A percentile compares a stretch with the other conserved stretches of the same genome.
Evolutionary conservation across 2,797 vertebrate species (phyloP).

Genomic region (Myotis vivesi): DNA sequence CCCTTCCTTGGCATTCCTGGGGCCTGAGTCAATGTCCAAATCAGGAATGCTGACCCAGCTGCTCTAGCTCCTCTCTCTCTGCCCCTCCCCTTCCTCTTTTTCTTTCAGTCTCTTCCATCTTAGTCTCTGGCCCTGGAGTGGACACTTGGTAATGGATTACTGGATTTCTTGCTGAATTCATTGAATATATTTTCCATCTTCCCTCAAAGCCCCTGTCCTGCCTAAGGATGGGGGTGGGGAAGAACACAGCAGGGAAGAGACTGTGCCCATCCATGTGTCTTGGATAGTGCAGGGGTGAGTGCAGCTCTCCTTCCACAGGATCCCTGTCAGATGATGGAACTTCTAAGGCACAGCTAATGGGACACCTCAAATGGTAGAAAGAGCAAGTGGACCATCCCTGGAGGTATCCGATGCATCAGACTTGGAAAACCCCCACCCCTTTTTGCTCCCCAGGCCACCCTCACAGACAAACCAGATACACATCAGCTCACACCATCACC

Average conservation of each 20-base stretch:
- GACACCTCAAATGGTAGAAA: neutral
- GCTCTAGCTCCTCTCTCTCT: slow-evolving; percentile 4
- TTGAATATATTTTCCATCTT: neutral
- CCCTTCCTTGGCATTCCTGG: slow-evolving; percentile 59
- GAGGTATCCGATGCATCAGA: neutral
- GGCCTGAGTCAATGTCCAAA: slow-evolving; percentile 65
- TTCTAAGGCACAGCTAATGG: neutral
- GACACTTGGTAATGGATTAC: neutral
- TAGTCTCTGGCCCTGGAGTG: neutral
- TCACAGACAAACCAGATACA: neutral
- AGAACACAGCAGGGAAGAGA: neutral
- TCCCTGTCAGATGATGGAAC: neutral
- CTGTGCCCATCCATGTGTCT: neutral
- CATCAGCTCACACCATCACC: neutral
- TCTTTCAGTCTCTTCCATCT: slow-evolving; percentile 11
- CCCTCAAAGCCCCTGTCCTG: neutral
- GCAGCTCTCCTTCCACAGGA: neutral
- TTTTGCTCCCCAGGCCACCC: neutral
- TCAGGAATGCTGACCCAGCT: slow-evolving; percentile 64
- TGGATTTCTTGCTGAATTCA: neutral
- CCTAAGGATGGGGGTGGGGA: neutral
- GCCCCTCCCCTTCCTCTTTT: neutral
- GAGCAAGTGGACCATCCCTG: neutral
- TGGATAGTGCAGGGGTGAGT: neutral
- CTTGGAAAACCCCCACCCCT: neutral